Base-by-base conservation (phyloP, 1,140 invertebrate genomes). In the Lithobius niger region DNA sequence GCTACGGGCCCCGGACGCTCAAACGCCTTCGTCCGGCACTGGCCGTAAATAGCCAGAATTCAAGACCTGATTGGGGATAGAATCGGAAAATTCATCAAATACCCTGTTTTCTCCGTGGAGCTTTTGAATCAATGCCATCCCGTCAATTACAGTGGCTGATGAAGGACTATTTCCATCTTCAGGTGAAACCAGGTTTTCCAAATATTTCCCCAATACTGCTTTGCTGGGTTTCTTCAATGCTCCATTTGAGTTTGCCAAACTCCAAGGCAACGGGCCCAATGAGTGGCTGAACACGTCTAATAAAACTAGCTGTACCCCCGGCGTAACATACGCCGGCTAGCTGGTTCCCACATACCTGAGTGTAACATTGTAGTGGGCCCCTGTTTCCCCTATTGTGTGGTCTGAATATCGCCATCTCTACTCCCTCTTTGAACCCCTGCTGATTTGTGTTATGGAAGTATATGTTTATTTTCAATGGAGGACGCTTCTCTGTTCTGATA, bases 141-240 rank as follows among this genome's bases (percentile, higher is more conserved):
- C 57, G 31, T 58, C 57, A 52, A 59, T 43, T 2, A 58, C 47
- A 6, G 22, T 25, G 2, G 57, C 55, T 18, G 24, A 44, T 40
- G 27, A 48, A n/a, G 3, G 13, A 21, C 10, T 24, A 15, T 44
- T 21, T 2, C 44, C n/a, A 28, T 57, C 42, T 27, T 3, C 57
- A 47, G 48, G 22, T 19, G 55, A 47, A 0, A 27, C 22, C 10
- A 43, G 1, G 3, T 19, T 31, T 24, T 59, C 28, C 15, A 57
- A 18, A 16, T 59, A 24, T 22, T 25, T 51, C 3, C 36, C 52
- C 18, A 53, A 49, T 15, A 43, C 27, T 52, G 54, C 45, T 52
- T 56, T 56, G 49, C 19, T 56, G n/a, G 53, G 59, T 48, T 57
- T 61, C 19, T 36, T 51, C 16, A 50, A 18, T 26, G 56, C 19